These are phyloP conservation scores for Actenoides hombroni DNA, from an alignment of 2,113 vertebrate genomes.

Conservation along the genomic window DNA sequence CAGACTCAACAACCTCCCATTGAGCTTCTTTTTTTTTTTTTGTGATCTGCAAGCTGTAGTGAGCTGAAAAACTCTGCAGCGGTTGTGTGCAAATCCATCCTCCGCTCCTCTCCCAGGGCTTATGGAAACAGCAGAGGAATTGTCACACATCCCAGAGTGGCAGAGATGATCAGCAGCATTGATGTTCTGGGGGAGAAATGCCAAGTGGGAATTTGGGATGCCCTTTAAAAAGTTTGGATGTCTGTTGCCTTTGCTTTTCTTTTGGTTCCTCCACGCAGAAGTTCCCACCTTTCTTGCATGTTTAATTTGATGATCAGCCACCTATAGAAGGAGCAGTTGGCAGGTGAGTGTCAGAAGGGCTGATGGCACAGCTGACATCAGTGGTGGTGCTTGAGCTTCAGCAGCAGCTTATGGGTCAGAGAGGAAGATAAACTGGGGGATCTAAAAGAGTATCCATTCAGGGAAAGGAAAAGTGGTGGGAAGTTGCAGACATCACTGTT, in stretches of 20 bases:
- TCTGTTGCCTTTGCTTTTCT: not conserved
- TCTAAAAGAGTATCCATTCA: not conserved
- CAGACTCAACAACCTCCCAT: not conserved
- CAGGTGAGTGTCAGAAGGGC: not conserved
- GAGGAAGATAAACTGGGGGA: not conserved
- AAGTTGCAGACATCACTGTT: accelerated
- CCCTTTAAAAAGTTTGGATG: not conserved
- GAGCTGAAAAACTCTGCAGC: conserved; percentile 14
- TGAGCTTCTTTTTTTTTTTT: not conserved
- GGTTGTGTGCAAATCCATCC: conserved; percentile 1
- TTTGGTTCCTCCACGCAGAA: not conserved
- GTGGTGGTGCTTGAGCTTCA: not conserved
- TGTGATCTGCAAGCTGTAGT: not conserved
- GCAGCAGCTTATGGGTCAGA: not conserved
- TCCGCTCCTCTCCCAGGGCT: not conserved
- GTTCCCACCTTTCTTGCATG: not conserved
- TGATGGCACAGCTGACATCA: not conserved
- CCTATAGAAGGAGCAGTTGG: not conserved
- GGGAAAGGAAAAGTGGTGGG: not conserved
- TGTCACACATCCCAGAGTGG: not conserved
- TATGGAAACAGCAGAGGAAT: not conserved
- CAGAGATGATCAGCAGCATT: not conserved
- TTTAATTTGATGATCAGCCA: not conserved
- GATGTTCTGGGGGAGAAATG: not conserved
- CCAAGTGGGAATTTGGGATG: not conserved